Evolutionary conservation across 2,797 vertebrate genomes (phyloP).

Genomic region (Synanceia verrucosa): DNA sequence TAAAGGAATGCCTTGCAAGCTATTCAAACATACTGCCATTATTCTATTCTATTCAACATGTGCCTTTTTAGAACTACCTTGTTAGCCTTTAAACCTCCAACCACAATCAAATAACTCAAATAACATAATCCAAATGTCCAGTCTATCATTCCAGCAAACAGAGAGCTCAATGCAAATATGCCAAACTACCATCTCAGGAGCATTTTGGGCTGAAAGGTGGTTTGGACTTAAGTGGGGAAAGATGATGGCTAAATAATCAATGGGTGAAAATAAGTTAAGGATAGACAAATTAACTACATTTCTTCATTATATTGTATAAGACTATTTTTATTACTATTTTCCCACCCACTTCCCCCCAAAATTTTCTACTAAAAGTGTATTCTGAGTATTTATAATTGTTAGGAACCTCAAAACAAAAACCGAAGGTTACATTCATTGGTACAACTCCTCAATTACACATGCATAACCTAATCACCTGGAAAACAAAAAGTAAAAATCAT

Average conservation of each 20-base stretch:
- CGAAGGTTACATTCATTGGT: rapidly evolving
- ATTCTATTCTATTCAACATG: too few species aligned
- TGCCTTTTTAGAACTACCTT: not conserved
- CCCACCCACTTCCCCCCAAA: too few species aligned
- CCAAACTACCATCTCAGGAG: not conserved
- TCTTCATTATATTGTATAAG: not conserved
- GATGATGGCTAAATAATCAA: not conserved
- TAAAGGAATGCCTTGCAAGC: not conserved
- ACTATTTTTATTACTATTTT: too few species aligned
- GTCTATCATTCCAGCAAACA: not conserved
- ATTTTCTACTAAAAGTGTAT: not conserved
- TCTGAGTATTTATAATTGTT: not conserved
- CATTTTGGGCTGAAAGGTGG: not conserved
- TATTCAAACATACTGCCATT: not conserved
- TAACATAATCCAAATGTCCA: not conserved
- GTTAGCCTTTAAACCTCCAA: not conserved
- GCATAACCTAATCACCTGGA: not conserved
- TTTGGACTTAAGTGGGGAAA: not conserved
- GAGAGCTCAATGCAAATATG: not conserved
- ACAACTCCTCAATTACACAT: not conserved
- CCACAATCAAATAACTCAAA: not conserved
- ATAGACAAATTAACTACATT: not conserved
- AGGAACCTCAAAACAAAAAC: not conserved
- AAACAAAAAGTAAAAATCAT: not conserved
- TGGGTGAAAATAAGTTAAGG: not conserved